A percentile compares a stretch with the other conserved stretches of the same genome.
Evolutionary conservation across 2,888 invertebrate genomes (phyloP).

Genomic region (Stenodera caucasica): DNA sequence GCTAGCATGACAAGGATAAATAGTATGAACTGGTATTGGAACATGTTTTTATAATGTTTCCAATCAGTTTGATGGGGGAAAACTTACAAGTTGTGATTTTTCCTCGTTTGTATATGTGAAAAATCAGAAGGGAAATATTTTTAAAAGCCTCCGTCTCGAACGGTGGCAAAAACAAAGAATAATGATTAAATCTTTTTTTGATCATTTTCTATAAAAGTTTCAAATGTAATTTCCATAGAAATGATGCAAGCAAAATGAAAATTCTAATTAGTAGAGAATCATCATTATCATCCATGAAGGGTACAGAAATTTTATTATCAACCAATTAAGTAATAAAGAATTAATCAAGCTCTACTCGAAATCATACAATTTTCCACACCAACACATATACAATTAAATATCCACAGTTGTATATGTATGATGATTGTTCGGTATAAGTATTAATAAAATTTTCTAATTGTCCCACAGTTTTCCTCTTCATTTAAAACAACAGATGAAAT

Average conservation of each 20-base stretch:
- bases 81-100: conserved; percentile 30
- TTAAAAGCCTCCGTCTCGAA: background rate
- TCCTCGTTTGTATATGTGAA: conserved; percentile 18
- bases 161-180: conserved; percentile 5
- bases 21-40: conserved; percentile 17
- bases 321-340: conserved; percentile 44
- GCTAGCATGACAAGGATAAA: conserved; percentile 25
- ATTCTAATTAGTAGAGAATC: conserved; percentile 34
- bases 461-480: conserved; percentile 27
- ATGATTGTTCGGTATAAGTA: conserved; percentile 32
- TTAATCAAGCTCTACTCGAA: conserved; percentile 45
- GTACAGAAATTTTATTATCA: conserved; percentile 40
- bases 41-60: conserved; percentile 32
- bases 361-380: conserved; percentile 34
- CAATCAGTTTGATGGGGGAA: conserved; percentile 30
- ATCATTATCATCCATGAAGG: conserved; percentile 8
- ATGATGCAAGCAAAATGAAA: conserved; percentile 31
- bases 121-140: conserved; percentile 7
- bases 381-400: background rate
- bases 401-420: background rate
- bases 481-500: conserved; percentile 37
- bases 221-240: background rate
- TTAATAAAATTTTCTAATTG: conserved; percentile 44
- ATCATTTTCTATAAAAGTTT: background rate
- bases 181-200: background rate